Base-by-base conservation (phyloP, 1,140 invertebrate species). In the Scaptomyza pallida region DNA sequence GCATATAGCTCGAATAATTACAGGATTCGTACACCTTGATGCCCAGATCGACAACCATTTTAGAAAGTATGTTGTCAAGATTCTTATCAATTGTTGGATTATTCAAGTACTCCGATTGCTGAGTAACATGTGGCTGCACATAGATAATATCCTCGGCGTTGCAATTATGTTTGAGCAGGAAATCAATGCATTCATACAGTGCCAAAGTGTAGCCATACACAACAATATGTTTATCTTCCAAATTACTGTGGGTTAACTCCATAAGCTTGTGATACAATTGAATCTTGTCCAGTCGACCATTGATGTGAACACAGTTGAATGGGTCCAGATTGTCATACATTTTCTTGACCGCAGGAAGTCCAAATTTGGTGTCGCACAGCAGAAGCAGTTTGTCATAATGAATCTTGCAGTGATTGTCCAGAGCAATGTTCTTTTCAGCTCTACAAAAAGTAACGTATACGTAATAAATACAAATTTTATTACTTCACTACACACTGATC, bases 211-310 rank as follows among this genome's bases (percentile, higher is more conserved):
- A 41, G 10, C 81, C 81, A 17, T 81, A 86, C 10, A 86, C 9
- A 1, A 86, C 12, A 0, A 86, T 40, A 1, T 3, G 2, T 5
- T 50, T 65, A 0, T 17, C 19, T 1, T 3, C 0, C 2, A 45
- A 2, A 0, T 10, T 5, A 5, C 19, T 1, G 0, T 60, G 17
- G 1, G 48, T 41, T 4, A 75, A 35, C 8, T 77, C 74, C 0
- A 26, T 13, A 0, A 88, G 1, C 30, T 88, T 88, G 47, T 88
- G 63, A 10, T 88, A 88, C 0, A 86, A 72, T n/a, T 78, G 51
- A 2, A 88, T 71, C 40, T 74, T 86, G 33, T 86, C 81, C 13
- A 86, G 44, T 1, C 78, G 78, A 2, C 17, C 13, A 41, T 86
- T 81, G 43, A 71, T 62, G 1, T 26, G 15, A 1, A 50, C 16